Evolutionary conservation across 2,797 vertebrate genomes (phyloP).

Genomic region (Loriculus beryllinus): DNA sequence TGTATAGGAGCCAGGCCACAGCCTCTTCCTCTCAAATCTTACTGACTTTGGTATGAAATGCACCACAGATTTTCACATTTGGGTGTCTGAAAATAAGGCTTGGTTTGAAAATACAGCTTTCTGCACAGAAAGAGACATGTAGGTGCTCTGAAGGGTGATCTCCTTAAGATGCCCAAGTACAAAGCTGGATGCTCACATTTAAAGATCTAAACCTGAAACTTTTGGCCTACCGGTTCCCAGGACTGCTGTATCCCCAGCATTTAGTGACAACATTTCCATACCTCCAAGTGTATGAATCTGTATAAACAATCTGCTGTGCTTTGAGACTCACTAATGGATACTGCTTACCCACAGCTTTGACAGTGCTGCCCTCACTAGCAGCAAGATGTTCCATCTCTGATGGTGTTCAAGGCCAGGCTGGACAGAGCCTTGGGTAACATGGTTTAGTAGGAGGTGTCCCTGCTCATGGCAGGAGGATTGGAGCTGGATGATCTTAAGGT

Average conservation of each 20-base stretch:
- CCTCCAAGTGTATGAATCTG: background rate
- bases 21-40: background rate
- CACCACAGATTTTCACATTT: background rate
- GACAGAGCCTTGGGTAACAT: too few species aligned
- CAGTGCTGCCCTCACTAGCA: background rate
- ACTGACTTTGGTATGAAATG: background rate
- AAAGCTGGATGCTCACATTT: background rate
- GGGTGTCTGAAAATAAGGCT: background rate
- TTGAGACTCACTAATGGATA: background rate
- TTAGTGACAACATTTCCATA: background rate
- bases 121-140: background rate
- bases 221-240: background rate
- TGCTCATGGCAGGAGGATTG: too few species aligned
- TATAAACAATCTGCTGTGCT: background rate
- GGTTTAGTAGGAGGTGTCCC: too few species aligned
- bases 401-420: too few species aligned
- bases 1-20: fast-evolving
- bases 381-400: background rate
- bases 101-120: background rate
- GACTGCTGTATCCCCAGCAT: background rate
- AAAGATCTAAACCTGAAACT: background rate
- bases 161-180: background rate
- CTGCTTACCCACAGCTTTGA: background rate
- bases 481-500: too few species aligned
- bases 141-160: background rate